Evolutionary conservation across 2,797 vertebrate species (phyloP).

Genomic region (Ceyx erithaca): DNA sequence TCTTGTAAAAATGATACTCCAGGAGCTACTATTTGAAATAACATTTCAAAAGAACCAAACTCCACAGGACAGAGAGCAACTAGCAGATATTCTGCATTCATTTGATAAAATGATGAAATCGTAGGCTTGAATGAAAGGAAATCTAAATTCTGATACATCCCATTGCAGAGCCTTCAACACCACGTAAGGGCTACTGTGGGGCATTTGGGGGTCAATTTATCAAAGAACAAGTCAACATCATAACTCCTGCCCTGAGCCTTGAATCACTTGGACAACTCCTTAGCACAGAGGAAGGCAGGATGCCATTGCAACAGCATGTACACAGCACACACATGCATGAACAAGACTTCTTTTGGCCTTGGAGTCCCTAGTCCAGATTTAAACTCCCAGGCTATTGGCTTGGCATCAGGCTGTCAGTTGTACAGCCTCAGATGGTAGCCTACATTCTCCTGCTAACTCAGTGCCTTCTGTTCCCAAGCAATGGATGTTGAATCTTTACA

Average conservation of each 20-base stretch:
- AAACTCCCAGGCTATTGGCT: slow-evolving; percentile 28
- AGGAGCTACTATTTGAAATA: neutral
- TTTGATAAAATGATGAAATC: neutral
- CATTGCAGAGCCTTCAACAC: neutral
- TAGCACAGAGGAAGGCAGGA: neutral
- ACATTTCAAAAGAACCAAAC: neutral
- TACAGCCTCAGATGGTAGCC: slow-evolving; percentile 1
- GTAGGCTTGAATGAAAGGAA: slow-evolving; percentile 5
- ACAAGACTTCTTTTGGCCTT: neutral
- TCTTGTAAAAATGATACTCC: slow-evolving; percentile 8
- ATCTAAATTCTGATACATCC: neutral
- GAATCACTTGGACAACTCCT: neutral
- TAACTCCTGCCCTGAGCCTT: neutral
- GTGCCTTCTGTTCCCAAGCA: neutral
- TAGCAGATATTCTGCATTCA: neutral
- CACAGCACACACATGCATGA: neutral
- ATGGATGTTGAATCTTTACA: fast-evolving
- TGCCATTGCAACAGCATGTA: neutral
- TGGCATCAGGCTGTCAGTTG: slow-evolving; percentile 5
- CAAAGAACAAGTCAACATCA: neutral
- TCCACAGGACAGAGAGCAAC: neutral
- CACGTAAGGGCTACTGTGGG: neutral
- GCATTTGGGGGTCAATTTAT: fast-evolving
- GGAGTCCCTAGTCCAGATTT: slow-evolving; percentile 15
- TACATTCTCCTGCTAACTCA: neutral